Evolutionary conservation across 2,888 invertebrate genomes (phyloP).

Genomic region (Phalera bucephala): DNA sequence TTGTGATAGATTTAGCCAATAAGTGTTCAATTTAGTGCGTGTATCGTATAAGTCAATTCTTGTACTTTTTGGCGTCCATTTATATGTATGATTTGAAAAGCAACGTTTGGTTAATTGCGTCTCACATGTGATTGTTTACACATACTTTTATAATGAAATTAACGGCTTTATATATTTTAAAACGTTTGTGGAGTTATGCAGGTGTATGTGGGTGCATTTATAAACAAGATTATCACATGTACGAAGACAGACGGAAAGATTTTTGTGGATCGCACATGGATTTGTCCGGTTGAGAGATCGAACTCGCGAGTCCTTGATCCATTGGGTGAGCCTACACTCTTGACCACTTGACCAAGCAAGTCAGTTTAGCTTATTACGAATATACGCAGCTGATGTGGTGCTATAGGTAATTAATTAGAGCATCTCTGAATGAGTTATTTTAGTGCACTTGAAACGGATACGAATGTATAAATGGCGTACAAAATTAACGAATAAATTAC

Average conservation of each 20-base stretch:
- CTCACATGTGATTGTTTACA: constrained; percentile 25
- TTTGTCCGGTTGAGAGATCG: too few relatives aligned
- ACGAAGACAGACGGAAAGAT: too few relatives aligned
- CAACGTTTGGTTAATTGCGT: constrained; percentile 26
- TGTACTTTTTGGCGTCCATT: constrained; percentile 71
- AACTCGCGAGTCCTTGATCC: too few relatives aligned
- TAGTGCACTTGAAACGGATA: constrained; percentile 19
- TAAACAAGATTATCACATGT: too few relatives aligned
- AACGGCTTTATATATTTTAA: constrained; percentile 57
- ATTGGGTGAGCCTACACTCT: too few relatives aligned
- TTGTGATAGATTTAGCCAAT: constrained; percentile 81
- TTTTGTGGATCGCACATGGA: too few relatives aligned
- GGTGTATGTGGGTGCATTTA: too few relatives aligned
- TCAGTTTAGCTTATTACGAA: constrained; percentile 35
- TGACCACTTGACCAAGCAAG: too few relatives aligned
- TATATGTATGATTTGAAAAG: constrained; percentile 30
- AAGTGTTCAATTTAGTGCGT: constrained; percentile 78
- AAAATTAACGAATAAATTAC: constrained; percentile 17
- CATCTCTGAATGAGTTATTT: constrained; percentile 21
- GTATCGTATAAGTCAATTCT: constrained; percentile 72
- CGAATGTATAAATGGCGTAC: constrained; percentile 39
- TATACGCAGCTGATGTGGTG: constrained; percentile 78
- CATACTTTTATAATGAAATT: constrained; percentile 27
- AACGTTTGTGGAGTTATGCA: too few relatives aligned
- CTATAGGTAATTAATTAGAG: constrained; percentile 53